These are phyloP conservation scores for Netta rufina DNA, from an alignment of 2,797 vertebrate genomes.

Conservation along the genomic window DNA sequence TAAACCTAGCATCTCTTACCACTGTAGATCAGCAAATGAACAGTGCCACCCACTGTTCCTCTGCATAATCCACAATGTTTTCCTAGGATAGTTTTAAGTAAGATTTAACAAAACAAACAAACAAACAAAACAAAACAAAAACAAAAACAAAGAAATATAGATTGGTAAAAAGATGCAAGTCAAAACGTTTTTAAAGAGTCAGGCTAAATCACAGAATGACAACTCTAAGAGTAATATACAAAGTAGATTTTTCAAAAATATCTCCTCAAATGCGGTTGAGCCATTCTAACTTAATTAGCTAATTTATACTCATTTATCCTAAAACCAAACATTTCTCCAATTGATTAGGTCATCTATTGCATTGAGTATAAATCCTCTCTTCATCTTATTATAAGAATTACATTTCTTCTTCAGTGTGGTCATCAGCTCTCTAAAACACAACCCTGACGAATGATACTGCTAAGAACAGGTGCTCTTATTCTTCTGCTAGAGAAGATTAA, in stretches of 20 bases:
- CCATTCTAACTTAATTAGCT: neutral
- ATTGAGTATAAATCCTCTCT: neutral
- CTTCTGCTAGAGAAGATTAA: neutral
- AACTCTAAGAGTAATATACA: neutral
- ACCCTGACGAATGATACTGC: neutral
- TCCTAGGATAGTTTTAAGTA: neutral
- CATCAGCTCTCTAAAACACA: neutral
- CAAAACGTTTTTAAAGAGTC: neutral
- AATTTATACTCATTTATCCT: neutral
- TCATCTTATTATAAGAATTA: neutral
- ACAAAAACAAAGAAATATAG: neutral
- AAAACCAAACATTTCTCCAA: neutral
- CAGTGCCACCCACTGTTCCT: conserved; percentile 75
- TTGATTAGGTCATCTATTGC: neutral
- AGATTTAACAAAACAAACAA: neutral
- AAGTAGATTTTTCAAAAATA: neutral
- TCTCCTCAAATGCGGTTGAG: neutral
- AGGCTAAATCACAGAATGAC: neutral
- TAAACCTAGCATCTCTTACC: neutral
- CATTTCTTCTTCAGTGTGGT: neutral
- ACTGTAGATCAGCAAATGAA: conserved; percentile 51
- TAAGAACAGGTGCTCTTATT: neutral
- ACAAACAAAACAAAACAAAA: neutral
- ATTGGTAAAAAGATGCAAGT: neutral
- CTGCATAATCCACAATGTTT: conserved; percentile 37